Evolutionary conservation across 1,140 invertebrate genomes (phyloP).

Genomic region (Microplitis mediator): DNA sequence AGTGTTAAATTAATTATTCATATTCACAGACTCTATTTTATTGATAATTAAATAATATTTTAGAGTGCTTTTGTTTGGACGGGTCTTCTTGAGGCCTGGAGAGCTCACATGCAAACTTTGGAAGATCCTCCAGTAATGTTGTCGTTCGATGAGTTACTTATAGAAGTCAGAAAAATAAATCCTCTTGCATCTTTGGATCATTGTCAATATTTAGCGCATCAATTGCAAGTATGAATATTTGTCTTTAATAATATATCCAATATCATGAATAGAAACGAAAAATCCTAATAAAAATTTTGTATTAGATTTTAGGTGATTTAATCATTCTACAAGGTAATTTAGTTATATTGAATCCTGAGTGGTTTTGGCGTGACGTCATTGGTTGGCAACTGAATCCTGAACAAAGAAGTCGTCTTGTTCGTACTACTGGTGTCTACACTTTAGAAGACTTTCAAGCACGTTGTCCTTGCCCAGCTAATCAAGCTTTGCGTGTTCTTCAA

Average conservation of each 20-base stretch:
- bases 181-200: slow-evolving; percentile 56
- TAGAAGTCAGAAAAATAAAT: slow-evolving; percentile 57
- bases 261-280: not conserved
- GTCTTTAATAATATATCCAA: not conserved
- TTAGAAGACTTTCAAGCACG: slow-evolving; percentile 80
- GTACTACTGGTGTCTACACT: slow-evolving; percentile 78
- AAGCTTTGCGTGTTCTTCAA: slow-evolving; percentile 73
- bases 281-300: not conserved
- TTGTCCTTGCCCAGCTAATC: slow-evolving; percentile 75
- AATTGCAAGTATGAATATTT: slow-evolving; percentile 48
- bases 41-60: slow-evolving; percentile 26
- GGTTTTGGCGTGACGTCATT: slow-evolving; percentile 76
- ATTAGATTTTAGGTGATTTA: slow-evolving; percentile 55
- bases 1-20: too few relatives aligned
- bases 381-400: slow-evolving; percentile 75
- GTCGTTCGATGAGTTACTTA: slow-evolving; percentile 50
- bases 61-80: slow-evolving; percentile 57
- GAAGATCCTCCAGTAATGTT: slow-evolving; percentile 56
- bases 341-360: slow-evolving; percentile 75
- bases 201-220: slow-evolving; percentile 54
- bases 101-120: slow-evolving; percentile 48
- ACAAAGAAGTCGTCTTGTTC: slow-evolving; percentile 65
- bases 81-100: slow-evolving; percentile 57
- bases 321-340: slow-evolving; percentile 67
- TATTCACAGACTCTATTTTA: too few relatives aligned